A percentile compares a stretch with the other conserved stretches of the same genome.
phyloP scores from a whole-genome alignment of 2,113 vertebrate species.

The Mirounga angustirostris region DNA sequence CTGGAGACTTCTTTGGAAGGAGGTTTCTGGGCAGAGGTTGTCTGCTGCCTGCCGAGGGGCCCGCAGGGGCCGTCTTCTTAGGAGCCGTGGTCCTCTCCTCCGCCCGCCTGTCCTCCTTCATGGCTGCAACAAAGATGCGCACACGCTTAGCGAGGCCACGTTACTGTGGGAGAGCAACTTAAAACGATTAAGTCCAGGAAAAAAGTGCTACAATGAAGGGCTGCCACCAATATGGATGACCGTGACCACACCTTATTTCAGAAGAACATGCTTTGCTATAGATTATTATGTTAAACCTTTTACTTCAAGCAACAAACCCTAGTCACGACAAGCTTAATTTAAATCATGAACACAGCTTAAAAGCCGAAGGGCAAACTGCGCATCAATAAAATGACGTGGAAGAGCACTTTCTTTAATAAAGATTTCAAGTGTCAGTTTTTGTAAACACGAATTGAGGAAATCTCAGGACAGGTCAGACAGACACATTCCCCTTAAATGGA shows the following conservation, averaged over 20 bases:
- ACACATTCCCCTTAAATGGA: neutral
- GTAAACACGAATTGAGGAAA: neutral
- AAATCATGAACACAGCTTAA: neutral
- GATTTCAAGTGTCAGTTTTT: neutral
- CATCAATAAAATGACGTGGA: neutral
- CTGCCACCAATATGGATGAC: neutral
- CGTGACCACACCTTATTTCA: neutral
- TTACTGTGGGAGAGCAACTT: neutral
- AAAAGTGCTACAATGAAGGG: too few relatives aligned
- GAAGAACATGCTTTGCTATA: neutral
- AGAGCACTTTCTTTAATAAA: neutral
- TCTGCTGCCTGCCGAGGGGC: conserved; percentile 68
- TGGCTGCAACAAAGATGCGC: conserved; percentile 81
- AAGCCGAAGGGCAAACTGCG: neutral
- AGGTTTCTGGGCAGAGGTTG: conserved; percentile 79
- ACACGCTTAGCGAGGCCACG: fast-evolving
- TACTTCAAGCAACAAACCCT: neutral
- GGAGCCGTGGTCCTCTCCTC: conserved; percentile 81
- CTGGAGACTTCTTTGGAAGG: conserved; percentile 82
- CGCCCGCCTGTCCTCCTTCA: conserved; percentile 85
- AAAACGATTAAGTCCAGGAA: neutral
- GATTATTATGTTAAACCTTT: neutral
- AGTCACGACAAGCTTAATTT: neutral
- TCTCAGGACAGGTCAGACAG: neutral
- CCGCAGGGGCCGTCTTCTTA: conserved; percentile 77